These are phyloP conservation scores for Apogon talboti DNA, from an alignment of 2,797 vertebrate genomes.

Conservation along the genomic window DNA sequence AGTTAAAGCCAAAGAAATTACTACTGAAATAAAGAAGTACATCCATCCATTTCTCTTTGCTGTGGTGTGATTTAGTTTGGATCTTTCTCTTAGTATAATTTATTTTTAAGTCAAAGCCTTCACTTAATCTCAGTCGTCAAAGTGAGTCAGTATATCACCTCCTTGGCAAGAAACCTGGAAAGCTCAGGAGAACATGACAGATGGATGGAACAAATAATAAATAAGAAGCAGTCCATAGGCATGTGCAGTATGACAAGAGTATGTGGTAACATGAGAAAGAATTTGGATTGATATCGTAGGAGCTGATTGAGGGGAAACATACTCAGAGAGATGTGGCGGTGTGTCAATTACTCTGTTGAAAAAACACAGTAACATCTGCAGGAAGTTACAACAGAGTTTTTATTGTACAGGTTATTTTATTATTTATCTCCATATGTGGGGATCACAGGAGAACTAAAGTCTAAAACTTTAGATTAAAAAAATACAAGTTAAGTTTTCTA, in stretches of 20 bases:
- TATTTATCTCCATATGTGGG: no score
- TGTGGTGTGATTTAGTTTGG: no score
- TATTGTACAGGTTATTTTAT: no score
- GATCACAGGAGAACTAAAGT: no score
- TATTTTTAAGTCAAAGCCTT: constrained; percentile 12
- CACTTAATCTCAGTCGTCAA: constrained; percentile 60
- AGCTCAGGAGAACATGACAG: constrained; percentile 13
- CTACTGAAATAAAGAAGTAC: no score
- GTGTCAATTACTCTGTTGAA: constrained; percentile 26
- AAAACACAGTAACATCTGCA: neutral
- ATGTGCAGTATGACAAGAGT: constrained; percentile 42
- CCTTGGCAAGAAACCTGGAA: constrained; percentile 47
- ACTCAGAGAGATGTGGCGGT: constrained; percentile 27
- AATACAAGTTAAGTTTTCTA: no score
- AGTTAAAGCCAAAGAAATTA: no score
- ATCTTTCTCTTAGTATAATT: neutral
- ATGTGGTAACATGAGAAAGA: constrained; percentile 45
- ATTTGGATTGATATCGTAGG: constrained; percentile 55
- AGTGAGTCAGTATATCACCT: constrained; percentile 58
- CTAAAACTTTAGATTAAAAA: no score
- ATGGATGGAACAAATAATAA: constrained; percentile 40
- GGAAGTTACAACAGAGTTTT: no score
- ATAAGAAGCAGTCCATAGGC: constrained; percentile 36
- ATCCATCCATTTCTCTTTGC: neutral
- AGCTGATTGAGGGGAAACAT: constrained; percentile 43